phyloP scores from a whole-genome alignment of 2,113 vertebrate genomes.

The Sminthopsis crassicaudata region DNA sequence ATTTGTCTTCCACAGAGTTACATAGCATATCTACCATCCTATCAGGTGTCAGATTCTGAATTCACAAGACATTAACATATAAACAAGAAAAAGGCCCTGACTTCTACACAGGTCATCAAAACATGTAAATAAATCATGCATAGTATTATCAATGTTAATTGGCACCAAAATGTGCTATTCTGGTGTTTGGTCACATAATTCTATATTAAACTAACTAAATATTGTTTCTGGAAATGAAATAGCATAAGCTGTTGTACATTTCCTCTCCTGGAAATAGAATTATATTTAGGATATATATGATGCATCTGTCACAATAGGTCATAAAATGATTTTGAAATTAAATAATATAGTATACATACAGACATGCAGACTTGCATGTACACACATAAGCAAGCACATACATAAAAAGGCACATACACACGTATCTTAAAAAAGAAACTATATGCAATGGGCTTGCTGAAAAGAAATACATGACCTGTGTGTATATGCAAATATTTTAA shows the following conservation, averaged over 20 bases:
- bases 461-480: not conserved
- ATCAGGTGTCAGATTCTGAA: not conserved
- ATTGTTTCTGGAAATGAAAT: slow-evolving; percentile 18
- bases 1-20: not conserved
- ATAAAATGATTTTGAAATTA: slow-evolving; percentile 9
- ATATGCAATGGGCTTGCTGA: not conserved
- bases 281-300: not conserved
- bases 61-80: not conserved
- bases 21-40: not conserved
- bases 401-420: not conserved
- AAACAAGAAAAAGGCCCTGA: not conserved
- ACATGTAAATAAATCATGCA: not conserved
- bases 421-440: not conserved
- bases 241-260: not conserved
- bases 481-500: not conserved
- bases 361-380: not conserved
- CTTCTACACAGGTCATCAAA: not conserved
- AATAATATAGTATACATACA: not conserved
- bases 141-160: not conserved
- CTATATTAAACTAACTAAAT: not conserved
- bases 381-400: not conserved
- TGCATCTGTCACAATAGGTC: not conserved
- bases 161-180: not conserved
- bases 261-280: not conserved
- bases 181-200: not conserved